Evolutionary conservation across 2,888 invertebrate genomes (phyloP), one percentile per base, ranked within the genome.

Genomic region (Orthosia cruda): DNA sequence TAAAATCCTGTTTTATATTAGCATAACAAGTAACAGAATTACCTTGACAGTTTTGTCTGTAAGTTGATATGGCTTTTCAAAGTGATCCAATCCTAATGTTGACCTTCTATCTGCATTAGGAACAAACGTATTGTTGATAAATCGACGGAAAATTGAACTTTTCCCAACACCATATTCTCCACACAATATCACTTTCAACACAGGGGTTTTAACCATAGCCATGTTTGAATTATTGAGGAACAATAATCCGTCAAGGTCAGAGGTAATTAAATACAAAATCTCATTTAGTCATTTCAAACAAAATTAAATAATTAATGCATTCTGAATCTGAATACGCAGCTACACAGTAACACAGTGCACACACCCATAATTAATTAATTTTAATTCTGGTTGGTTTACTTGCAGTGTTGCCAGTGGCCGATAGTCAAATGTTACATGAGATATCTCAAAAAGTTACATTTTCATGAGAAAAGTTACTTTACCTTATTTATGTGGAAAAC

Each of bases 141-240:
- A 99, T 84, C 99, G 97, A 72, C 99, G 97, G 93, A 99, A 99
- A 87, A 99, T 95, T 32, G 99, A 99, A 93, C 98, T 99, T 96
- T 99, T 99, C 54, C 99, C 99, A 32, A 99, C 99, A 73, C 99
- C 99, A 95, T 98, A 99, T 97, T 99, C 99, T 57, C 99, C 99
- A 94, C 99, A 99, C 77, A 99, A 97, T 91, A 99, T 99, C 54
- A 99, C 98, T 97, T 99, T 99, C 89, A 98, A 98, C 89, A 98
- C 98, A 40, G 99, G 98, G 88, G 98, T 97, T 95, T 98, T 98
- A 72, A 98, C 97, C 89, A 98, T 97, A 91, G 98, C 98, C 99
- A 98, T 98, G 84, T 75, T 89, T 70, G 4, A 61, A 54, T 63
- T 45, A 74, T 65, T 73, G 1, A 18, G 12, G 15, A 26, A 50